Base-by-base conservation (phyloP, 2,888 invertebrate genomes). In the Ischnura elegans region DNA sequence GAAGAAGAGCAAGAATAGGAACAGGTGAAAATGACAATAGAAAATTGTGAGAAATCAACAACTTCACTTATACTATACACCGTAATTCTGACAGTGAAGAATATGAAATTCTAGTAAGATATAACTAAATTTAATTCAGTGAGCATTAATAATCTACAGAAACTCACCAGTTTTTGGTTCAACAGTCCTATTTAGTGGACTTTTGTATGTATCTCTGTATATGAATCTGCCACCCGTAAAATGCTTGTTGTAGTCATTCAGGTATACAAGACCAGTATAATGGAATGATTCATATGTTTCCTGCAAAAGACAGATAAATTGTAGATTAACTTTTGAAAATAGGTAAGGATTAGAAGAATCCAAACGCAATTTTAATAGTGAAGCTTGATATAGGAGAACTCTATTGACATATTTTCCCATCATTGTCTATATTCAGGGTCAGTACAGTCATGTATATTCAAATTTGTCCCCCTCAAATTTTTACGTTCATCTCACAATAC, bases 261-360 rank as follows among this genome's bases (percentile, higher is more conserved):
- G 96, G 96, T 98, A 99, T 0, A 99, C 96, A 29, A 99, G 96
- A 10, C 98, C 97, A 42, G 99, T 98, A 95, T 98, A 99, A 95
- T 98, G 98, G 95, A 98, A 98, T 94, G 98, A 97, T 95, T 98
- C 97, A 95, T 98, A 98, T 0, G 98, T 98, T 95, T 98, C 98
- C 98, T 98, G 95, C 94, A 96, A 96, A 94, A 94, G 94, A 94
- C 94, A 94, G 94, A 93, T 16, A 61, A 61, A 61, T 61, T 61
- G 19, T 1, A 61, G 47, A n/a, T n/a, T n/a, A n/a, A 51, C 19
- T 3, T 51, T 51, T 10, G 16, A 51, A 51, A 51, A 51, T 51
- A 51, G 19, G 3, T 51, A 19, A 51, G 19, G 19, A 51, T 51
- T 51, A n/a, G n/a, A n/a, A n/a, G n/a, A n/a, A n/a, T n/a, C n/a